phyloP scores from a whole-genome alignment of 2,113 vertebrate species.

The Cyphomyrus discorhynchus region DNA sequence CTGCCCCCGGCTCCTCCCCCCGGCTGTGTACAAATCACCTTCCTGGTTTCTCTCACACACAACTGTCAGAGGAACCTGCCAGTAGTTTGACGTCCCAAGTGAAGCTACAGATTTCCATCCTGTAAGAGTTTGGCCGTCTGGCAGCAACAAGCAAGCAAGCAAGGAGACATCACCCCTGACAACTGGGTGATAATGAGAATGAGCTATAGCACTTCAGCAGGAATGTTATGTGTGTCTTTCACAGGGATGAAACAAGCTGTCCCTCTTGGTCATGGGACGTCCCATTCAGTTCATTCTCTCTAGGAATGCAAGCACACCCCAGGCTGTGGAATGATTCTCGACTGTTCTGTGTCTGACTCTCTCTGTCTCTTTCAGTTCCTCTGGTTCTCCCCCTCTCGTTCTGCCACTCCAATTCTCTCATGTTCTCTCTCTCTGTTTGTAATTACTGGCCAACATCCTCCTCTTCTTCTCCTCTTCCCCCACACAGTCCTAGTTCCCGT shows the following conservation, averaged over 20 bases:
- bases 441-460: slow-evolving; percentile 7
- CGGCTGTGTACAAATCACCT: neutral
- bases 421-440: neutral
- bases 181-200: neutral
- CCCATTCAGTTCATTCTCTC: neutral
- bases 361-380: neutral
- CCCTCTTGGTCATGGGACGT: neutral
- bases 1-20: neutral
- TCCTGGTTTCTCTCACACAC: neutral
- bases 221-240: neutral
- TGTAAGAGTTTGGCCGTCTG: neutral
- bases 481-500: neutral
- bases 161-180: neutral
- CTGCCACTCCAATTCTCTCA: neutral
- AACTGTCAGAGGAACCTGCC: neutral
- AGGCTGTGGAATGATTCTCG: neutral
- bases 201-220: neutral
- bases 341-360: neutral
- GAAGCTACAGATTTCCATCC: neutral
- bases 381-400: neutral
- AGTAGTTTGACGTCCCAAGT: neutral
- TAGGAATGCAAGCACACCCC: neutral
- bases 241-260: neutral
- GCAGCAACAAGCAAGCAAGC: neutral
- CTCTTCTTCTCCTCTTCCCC: neutral